These are phyloP conservation scores for Nymphicus hollandicus DNA, from an alignment of 2,113 vertebrate species.

Conservation along the genomic window DNA sequence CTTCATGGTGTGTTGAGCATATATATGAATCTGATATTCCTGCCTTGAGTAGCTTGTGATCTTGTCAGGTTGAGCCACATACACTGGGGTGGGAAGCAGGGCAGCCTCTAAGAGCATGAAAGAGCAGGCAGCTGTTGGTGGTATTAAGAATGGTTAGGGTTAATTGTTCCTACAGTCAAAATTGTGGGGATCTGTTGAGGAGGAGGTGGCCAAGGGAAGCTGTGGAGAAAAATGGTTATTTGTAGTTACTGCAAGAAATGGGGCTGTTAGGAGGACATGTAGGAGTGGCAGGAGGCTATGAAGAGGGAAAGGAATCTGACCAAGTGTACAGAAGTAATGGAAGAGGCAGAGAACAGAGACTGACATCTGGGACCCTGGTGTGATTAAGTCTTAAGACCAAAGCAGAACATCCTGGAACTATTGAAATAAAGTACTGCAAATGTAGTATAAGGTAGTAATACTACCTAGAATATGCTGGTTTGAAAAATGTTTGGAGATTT, in stretches of 20 bases:
- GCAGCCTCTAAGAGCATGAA: background rate
- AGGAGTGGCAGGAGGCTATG: background rate
- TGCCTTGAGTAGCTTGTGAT: background rate
- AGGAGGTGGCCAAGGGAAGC: background rate
- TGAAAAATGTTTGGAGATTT: background rate
- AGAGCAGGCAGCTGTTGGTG: background rate
- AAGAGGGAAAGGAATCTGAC: background rate
- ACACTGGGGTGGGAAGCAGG: background rate
- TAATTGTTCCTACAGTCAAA: background rate
- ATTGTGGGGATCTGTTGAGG: background rate
- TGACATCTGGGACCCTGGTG: background rate
- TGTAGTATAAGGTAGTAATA: too few relatives aligned
- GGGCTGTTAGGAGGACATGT: background rate
- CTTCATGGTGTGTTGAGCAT: background rate
- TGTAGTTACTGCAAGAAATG: background rate
- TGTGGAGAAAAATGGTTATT: background rate
- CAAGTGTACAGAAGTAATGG: background rate
- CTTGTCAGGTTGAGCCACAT: background rate
- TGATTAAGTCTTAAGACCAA: background rate
- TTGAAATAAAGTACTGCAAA: background rate
- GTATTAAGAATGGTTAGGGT: background rate
- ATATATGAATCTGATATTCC: background rate
- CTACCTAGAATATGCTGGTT: background rate
- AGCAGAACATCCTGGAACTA: background rate
- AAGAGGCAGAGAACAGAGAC: background rate